Percentiles rank a stretch among this genome's conserved stretches.
phyloP scores from a whole-genome alignment of 2,888 invertebrate genomes.

The Stenchaetothrips biformis region DNA sequence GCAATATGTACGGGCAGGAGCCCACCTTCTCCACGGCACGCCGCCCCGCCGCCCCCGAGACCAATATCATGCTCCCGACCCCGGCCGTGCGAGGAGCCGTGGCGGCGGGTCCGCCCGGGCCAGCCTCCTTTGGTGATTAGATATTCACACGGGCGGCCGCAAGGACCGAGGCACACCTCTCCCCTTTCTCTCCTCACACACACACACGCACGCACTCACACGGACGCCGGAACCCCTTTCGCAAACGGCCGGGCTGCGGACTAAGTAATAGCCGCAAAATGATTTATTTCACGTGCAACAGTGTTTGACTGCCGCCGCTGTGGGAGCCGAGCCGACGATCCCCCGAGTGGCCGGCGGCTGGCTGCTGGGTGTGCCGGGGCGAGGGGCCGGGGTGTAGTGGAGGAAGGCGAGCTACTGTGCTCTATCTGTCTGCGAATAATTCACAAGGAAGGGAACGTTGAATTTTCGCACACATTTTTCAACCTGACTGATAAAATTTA shows the following conservation, averaged over 20 bases:
- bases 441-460: neutral
- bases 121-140: neutral
- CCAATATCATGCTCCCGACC: neutral
- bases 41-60: neutral
- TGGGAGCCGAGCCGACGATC: neutral
- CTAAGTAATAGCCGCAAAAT: conserved; percentile 34
- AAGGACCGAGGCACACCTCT: conserved; percentile 33
- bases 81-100: conserved; percentile 40
- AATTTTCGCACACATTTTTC: neutral
- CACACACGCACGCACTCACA: neutral
- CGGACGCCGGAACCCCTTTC: conserved; percentile 34
- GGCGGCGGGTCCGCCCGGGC: conserved; percentile 34
- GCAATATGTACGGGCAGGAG: too few species aligned
- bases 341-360: neutral
- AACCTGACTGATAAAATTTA: neutral
- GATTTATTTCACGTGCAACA: conserved; percentile 18
- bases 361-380: neutral
- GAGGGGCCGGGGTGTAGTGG: neutral
- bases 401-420: neutral
- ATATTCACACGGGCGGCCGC: conserved; percentile 10
- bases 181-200: conserved; percentile 29
- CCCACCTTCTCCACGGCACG: neutral
- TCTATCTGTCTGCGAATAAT: too few species aligned
- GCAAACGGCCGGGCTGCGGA: conserved; percentile 34
- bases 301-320: neutral